Conservation (phyloP, 1,140 invertebrate species). For the Bombus affinis region DNA sequence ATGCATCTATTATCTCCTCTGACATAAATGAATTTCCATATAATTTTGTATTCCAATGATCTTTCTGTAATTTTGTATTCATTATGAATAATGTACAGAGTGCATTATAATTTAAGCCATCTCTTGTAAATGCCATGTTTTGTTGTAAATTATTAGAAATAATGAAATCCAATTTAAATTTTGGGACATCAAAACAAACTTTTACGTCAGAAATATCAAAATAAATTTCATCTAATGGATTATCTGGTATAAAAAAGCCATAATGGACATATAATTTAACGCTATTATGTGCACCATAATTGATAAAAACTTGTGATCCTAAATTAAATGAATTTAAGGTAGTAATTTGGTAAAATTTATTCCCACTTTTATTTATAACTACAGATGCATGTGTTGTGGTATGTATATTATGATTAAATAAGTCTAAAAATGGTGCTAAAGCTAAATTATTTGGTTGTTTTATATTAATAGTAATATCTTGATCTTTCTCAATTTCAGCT, state of each 20-base stretch:
- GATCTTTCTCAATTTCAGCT: constrained; percentile 62
- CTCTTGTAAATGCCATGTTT: constrained; percentile 82
- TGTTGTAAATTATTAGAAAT: constrained; percentile 80
- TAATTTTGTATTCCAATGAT: constrained; percentile 74
- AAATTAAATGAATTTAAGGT: constrained; percentile 80
- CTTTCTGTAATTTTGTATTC: constrained; percentile 61
- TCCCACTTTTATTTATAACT: constrained; percentile 73
- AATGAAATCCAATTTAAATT: constrained; percentile 82
- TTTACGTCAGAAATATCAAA: constrained; percentile 82
- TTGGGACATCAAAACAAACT: constrained; percentile 71
- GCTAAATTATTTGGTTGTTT: constrained; percentile 85
- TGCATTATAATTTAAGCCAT: constrained; percentile 84
- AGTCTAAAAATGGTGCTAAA: constrained; percentile 90
- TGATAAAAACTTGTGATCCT: constrained; percentile 88
- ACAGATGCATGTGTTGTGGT: constrained; percentile 83
- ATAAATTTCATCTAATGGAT: constrained; percentile 85
- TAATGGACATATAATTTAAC: constrained; percentile 88
- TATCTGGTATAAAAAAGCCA: constrained; percentile 87
- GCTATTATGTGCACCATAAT: constrained; percentile 89
- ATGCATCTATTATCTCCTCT: constrained; percentile 62
- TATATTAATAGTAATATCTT: constrained; percentile 74
- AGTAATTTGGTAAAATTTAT: constrained; percentile 84
- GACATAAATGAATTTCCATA: constrained; percentile 71
- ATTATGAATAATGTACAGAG: constrained; percentile 76
- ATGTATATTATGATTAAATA: constrained; percentile 88